A percentile compares a stretch with the other conserved stretches of the same genome.
Conservation (phyloP, 2,113 vertebrate species). For the Colossoma macropomum region DNA sequence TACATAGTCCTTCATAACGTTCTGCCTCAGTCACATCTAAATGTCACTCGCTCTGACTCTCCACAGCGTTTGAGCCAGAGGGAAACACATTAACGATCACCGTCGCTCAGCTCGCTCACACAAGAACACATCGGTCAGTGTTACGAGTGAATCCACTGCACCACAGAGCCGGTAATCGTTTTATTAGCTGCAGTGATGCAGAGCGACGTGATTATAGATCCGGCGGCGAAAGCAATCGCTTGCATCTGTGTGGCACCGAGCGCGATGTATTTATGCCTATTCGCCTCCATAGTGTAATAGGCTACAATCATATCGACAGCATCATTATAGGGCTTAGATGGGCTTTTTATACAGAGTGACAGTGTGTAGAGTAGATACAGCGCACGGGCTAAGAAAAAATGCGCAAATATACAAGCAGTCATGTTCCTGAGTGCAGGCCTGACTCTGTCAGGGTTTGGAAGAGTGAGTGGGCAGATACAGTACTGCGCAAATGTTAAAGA, state of each 20-base stretch:
- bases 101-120: not conserved
- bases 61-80: constrained; percentile 51
- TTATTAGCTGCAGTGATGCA: constrained; percentile 39
- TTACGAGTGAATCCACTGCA: constrained; percentile 15
- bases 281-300: constrained; percentile 9
- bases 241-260: not conserved
- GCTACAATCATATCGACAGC: constrained; percentile 25
- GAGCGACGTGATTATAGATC: constrained; percentile 38
- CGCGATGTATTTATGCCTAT: constrained; percentile 4
- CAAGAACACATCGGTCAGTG: not conserved
- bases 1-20: not conserved
- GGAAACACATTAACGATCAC: constrained; percentile 40
- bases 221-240: not conserved
- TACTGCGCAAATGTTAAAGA: too few relatives aligned
- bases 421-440: too few relatives aligned
- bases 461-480: too few relatives aligned
- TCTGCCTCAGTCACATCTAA: not conserved
- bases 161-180: constrained; percentile 48
- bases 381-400: not conserved
- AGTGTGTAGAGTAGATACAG: not conserved
- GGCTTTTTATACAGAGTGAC: constrained; percentile 1
- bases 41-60: not conserved
- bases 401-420: not conserved
- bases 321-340: constrained; percentile 26
- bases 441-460: too few relatives aligned